phyloP scores from a whole-genome alignment of 1,140 invertebrate species.

The Drepana arcuata region DNA sequence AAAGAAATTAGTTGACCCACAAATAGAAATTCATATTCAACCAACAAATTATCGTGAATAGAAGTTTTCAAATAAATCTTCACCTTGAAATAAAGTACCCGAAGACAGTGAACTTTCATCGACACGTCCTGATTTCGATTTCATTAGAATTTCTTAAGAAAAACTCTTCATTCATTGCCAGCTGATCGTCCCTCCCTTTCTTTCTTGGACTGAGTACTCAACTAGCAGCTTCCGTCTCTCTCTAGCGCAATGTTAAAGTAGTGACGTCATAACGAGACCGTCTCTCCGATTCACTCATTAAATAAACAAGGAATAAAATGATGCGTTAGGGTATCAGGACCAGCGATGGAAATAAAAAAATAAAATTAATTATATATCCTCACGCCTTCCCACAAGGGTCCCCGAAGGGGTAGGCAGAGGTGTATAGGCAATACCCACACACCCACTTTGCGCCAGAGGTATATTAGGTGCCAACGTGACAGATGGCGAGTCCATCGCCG shows the following conservation, averaged over 20 bases:
- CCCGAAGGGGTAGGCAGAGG: too few relatives aligned
- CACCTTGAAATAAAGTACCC: conserved; percentile 12
- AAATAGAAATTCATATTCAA: too few relatives aligned
- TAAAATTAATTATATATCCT: too few relatives aligned
- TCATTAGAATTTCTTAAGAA: conserved; percentile 46
- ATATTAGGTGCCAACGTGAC: too few relatives aligned
- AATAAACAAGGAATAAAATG: conserved; percentile 62
- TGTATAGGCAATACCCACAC: too few relatives aligned
- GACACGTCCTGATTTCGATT: conserved; percentile 29
- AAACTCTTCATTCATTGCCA: conserved; percentile 57
- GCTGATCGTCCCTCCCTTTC: conserved; percentile 29
- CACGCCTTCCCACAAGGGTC: too few relatives aligned
- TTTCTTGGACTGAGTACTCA: conserved; percentile 13
- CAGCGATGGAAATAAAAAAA: conserved; percentile 1
- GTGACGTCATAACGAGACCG: conserved; percentile 68
- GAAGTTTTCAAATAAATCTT: too few relatives aligned
- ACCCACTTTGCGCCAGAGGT: too few relatives aligned
- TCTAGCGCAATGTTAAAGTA: conserved; percentile 37
- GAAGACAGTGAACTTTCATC: conserved; percentile 20
- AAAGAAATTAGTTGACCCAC: too few relatives aligned
- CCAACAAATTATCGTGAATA: too few relatives aligned
- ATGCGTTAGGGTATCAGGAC: conserved; percentile 19
- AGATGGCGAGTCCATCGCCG: too few relatives aligned
- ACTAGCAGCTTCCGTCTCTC: conserved; percentile 23
- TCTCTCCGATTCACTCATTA: conserved; percentile 68